phyloP scores from a whole-genome alignment of 2,797 vertebrate species.

The Lagocephalus sceleratus region DNA sequence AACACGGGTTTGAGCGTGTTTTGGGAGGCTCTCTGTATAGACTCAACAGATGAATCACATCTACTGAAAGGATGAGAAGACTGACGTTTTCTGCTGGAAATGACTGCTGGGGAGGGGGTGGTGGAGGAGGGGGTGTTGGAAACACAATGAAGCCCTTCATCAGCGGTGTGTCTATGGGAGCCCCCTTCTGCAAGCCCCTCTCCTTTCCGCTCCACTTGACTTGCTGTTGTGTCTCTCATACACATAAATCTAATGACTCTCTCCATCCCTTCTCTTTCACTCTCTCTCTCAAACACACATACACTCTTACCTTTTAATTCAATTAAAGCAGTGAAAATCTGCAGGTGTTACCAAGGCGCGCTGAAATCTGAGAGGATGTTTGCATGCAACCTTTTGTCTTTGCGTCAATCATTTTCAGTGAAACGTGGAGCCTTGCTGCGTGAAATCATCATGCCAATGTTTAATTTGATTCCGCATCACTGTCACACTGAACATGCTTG shows the following conservation, averaged over 20 bases:
- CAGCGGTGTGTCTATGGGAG: slow-evolving; percentile 40
- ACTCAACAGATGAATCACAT: slow-evolving; percentile 65
- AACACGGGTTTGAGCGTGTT: slow-evolving; percentile 1
- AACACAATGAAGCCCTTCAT: slow-evolving; percentile 67
- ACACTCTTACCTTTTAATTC: slow-evolving; percentile 1
- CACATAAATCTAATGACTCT: slow-evolving; percentile 2
- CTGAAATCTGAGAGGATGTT: slow-evolving; percentile 11
- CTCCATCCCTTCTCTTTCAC: background rate
- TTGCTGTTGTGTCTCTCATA: slow-evolving; percentile 28
- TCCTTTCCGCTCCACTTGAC: slow-evolving; percentile 39
- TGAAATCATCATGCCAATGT: slow-evolving; percentile 33
- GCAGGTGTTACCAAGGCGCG: background rate
- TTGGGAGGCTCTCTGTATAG: slow-evolving; percentile 16
- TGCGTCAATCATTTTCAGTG: background rate
- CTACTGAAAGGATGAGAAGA: slow-evolving; percentile 29
- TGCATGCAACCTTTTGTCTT: background rate
- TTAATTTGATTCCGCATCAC: slow-evolving; percentile 36
- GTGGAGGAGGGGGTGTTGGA: slow-evolving; percentile 18
- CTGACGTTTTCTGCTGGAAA: slow-evolving; percentile 18
- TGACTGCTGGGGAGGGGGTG: slow-evolving; percentile 6
- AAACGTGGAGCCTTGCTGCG: background rate
- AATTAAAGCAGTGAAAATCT: background rate
- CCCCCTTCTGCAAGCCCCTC: slow-evolving; percentile 32
- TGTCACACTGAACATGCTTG: slow-evolving; percentile 16
- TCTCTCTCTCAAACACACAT: background rate